Percentiles rank a stretch among this genome's conserved stretches.
phyloP scores from a whole-genome alignment of 2,888 invertebrate genomes.

The Petrolisthes cinctipes region DNA sequence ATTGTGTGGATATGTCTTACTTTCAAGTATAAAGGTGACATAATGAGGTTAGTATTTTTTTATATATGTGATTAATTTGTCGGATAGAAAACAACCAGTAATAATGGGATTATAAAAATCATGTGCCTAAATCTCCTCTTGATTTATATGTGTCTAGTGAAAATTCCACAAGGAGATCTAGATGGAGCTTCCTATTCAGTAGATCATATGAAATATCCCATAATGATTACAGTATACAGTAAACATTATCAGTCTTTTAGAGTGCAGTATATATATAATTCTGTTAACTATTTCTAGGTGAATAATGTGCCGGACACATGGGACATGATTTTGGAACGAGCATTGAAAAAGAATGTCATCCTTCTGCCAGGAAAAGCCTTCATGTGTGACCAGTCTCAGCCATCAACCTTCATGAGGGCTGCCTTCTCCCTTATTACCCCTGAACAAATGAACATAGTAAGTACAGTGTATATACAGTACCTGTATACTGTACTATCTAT shows the following conservation, averaged over 20 bases:
- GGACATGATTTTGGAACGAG: conserved; percentile 80
- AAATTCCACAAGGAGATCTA: too few relatives aligned
- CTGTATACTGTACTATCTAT: neutral
- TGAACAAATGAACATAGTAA: conserved; percentile 55
- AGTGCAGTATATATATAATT: neutral
- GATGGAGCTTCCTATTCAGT: too few relatives aligned
- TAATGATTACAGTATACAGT: neutral
- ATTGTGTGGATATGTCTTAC: too few relatives aligned
- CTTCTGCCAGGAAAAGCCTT: conserved; percentile 83
- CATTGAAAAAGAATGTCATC: conserved; percentile 78
- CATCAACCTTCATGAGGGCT: conserved; percentile 79
- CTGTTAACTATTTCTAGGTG: conserved; percentile 78
- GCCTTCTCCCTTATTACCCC: conserved; percentile 76
- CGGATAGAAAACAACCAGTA: neutral
- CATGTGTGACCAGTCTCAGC: conserved; percentile 75
- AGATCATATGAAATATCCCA: too few relatives aligned
- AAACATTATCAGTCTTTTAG: neutral
- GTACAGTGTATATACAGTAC: neutral
- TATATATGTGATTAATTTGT: too few relatives aligned
- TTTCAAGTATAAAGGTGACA: too few relatives aligned
- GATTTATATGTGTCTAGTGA: too few relatives aligned
- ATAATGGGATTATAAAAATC: neutral
- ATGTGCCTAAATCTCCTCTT: too few relatives aligned
- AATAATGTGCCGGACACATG: conserved; percentile 79
- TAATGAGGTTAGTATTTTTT: too few relatives aligned